A percentile compares a stretch with the other conserved stretches of the same genome.
Evolutionary conservation across 2,888 invertebrate genomes (phyloP).

Genomic region (Lithophane ornitopus): DNA sequence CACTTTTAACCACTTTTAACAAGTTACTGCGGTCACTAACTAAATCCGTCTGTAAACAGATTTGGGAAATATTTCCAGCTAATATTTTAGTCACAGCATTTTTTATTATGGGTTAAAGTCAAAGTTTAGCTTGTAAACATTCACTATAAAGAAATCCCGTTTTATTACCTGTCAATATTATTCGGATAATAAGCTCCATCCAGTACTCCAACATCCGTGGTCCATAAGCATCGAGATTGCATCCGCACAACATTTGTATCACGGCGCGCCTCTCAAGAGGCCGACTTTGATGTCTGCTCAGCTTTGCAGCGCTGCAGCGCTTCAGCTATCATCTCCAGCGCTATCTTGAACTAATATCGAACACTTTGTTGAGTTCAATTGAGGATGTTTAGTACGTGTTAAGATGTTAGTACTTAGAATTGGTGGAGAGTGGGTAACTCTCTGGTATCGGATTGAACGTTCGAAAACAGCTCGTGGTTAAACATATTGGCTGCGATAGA

Average conservation of each 20-base stretch:
- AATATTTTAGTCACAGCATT: background rate
- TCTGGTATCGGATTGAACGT: background rate
- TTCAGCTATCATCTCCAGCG: slow-evolving; percentile 42
- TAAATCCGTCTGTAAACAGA: background rate
- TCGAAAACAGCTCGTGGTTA: too few relatives aligned
- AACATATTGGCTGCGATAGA: too few relatives aligned
- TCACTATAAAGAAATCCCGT: background rate
- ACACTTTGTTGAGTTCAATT: slow-evolving; percentile 51
- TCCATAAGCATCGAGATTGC: slow-evolving; percentile 54
- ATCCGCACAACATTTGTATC: slow-evolving; percentile 64
- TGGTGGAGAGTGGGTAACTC: background rate
- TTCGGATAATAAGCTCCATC: background rate
- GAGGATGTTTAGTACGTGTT: slow-evolving; percentile 38
- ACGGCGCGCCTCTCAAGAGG: slow-evolving; percentile 56
- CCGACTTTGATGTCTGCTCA: slow-evolving; percentile 64
- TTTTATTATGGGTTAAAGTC: background rate
- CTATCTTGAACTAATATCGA: slow-evolving; percentile 54
- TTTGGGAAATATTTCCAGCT: background rate
- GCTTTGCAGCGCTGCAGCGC: slow-evolving; percentile 48
- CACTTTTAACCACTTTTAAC: background rate
- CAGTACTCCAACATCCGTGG: slow-evolving; percentile 20
- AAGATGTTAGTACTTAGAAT: slow-evolving; percentile 17
- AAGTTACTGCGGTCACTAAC: background rate
- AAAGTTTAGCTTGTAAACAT: background rate
- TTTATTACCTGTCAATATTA: background rate